Base-by-base conservation (phyloP, 35 echinoderm and acorn worm genomes). In the Apostichopus parvimensis region DNA sequence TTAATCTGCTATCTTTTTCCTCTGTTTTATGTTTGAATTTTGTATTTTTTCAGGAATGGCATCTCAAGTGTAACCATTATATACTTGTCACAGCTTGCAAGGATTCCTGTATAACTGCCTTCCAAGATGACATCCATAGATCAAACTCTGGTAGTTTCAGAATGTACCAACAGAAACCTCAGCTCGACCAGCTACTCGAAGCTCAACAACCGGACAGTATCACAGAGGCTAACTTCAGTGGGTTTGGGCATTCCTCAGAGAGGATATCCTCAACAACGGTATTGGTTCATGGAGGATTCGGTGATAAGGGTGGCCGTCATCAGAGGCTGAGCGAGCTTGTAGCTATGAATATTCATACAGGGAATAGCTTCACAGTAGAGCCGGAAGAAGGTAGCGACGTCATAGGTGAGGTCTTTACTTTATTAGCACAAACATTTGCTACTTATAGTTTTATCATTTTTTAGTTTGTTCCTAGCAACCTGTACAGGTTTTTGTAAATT, bases 51-150 rank as follows among this genome's bases (percentile, higher is more conserved):
- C 86, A 98, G 96, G 96, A 98, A 92, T 98, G 92, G 93, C 96
- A 98, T 87, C 77, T 94, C 21, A 95, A 95, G 90, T 98, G 96
- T 68, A 89, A 78, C 80, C 96, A 98, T 77, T 98, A 98, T 64
- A 90, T 95, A 7, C 58, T 98, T 10, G 91, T 82, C n/a, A 88
- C 75, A 91, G 94, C 94, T 10, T 94, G 66, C 53, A 82, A 78
- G 82, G 96, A 94, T 9, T 20, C 54, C 4, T 93, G 91, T 80
- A 72, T 20, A 59, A 9, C n/a, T 68, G 87, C 22, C 52, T 65
- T 56, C 6, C 68, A 77, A 72, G 6, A 87, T 73, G n/a, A 75
- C 6, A 26, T 52, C 15, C 58, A 22, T 18, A 84, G 55, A 12
- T 59, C 17, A 84, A n/a, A 84, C 12, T 75, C 71, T 20, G 71